Base-by-base conservation (phyloP, 2,797 vertebrate genomes). In the Rhinogobio ventralis region DNA sequence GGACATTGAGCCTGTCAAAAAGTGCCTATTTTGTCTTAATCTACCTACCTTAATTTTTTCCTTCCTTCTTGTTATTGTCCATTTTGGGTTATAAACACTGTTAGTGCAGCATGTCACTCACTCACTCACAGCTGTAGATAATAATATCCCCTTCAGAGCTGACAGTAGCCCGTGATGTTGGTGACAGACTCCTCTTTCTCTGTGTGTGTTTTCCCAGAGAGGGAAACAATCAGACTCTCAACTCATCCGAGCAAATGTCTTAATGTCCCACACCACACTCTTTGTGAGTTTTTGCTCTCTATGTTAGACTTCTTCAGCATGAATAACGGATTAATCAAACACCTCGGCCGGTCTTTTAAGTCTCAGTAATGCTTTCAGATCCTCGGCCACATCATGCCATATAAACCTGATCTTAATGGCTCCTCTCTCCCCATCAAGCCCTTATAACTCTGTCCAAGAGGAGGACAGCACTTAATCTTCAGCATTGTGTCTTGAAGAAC, bases 401-500 rank as follows among this genome's bases (percentile, higher is more conserved):
- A 71, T 74, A 74, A 82, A 75, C 55, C 28, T 66, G 71, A 75
- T 81, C 68, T 57, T 60, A 82, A 82, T 73, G 68, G 39, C 80
- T 82, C 80, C 69, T 62, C 80, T 69, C 13, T n/a, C 64, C 82
- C 51, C 66, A 60, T 77, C 64, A 62, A 69, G 39, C 64, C 39
- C 74, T 36, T 69, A 55, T 30, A 78, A 84, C 74, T 77, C 75
- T 8, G 66, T 72, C 83, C 83, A 71, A 79, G 75, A 71, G 66
- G 14, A 84, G 51, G 82, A 79, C 83, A 46, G 75, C 83, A 25
- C 83, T 71, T 57, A 69, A 84, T 84, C 83, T 62, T 62, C 74
- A 62, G 39, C 82, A 84, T 71, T 78, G 74, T 78, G 20, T 57
- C n/a, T 25, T 46, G 82, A n/a, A 69, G 45, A 77, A 57, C 73